phyloP scores from a whole-genome alignment of 2,113 vertebrate genomes.

The Eurypyga helias region DNA sequence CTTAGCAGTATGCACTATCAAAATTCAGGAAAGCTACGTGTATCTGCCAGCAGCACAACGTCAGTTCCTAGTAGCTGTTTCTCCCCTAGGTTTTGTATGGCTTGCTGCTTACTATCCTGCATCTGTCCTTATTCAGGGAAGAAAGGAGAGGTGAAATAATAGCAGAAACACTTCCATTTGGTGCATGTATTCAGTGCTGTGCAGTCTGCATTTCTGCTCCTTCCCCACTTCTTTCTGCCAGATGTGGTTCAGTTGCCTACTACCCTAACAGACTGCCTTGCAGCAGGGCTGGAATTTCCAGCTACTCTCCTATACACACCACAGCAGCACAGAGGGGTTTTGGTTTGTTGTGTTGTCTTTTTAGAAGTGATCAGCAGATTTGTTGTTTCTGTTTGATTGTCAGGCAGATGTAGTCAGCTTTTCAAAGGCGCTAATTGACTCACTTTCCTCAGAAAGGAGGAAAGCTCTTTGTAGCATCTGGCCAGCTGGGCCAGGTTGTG shows the following conservation, averaged over 20 bases:
- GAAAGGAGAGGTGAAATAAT: slow-evolving; percentile 1
- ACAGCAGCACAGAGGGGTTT: neutral
- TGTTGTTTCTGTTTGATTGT: neutral
- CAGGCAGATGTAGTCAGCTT: neutral
- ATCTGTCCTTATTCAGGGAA: slow-evolving; percentile 38
- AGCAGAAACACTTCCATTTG: slow-evolving; percentile 8
- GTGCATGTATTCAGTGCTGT: neutral
- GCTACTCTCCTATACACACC: neutral
- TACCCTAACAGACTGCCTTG: neutral
- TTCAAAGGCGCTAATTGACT: neutral
- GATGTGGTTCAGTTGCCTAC: neutral
- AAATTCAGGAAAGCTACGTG: slow-evolving; percentile 11
- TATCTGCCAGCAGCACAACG: slow-evolving; percentile 10
- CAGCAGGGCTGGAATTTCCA: neutral
- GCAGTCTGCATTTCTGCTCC: neutral
- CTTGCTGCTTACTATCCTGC: slow-evolving; percentile 16
- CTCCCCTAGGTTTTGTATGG: slow-evolving; percentile 13
- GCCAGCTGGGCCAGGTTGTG: neutral
- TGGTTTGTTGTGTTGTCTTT: neutral
- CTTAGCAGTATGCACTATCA: slow-evolving; percentile 64
- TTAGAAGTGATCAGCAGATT: neutral
- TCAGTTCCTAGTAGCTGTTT: neutral
- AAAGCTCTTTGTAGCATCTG: neutral
- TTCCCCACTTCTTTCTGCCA: slow-evolving; percentile 19
- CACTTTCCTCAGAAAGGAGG: neutral